A percentile compares a stretch with the other conserved stretches of the same genome.
phyloP scores from a whole-genome alignment of 2,888 invertebrate species.

The Schrankia costaestrigalis region DNA sequence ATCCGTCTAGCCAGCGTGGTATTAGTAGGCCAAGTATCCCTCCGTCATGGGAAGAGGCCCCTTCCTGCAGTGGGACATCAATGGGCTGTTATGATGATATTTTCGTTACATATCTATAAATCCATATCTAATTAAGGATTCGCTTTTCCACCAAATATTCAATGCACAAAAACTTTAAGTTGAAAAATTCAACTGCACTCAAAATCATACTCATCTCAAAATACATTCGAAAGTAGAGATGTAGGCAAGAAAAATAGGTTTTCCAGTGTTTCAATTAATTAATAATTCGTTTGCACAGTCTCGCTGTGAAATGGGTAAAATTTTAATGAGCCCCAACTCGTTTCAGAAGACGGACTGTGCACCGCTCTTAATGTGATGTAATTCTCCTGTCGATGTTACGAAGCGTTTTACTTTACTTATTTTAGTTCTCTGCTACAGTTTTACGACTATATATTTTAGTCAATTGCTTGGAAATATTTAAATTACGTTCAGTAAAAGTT shows the following conservation, averaged over 20 bases:
- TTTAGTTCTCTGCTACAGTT: conserved; percentile 8
- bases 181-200: conserved; percentile 1
- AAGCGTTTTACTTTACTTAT: conserved; percentile 4
- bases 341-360: conserved; percentile 24
- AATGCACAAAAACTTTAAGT: not conserved
- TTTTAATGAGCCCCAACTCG: conserved; percentile 51
- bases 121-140: no score
- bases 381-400: conserved; percentile 9
- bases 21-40: no score
- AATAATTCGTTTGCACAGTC: conserved; percentile 52
- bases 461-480: no score
- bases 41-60: no score
- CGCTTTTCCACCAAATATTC: not conserved
- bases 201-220: conserved; percentile 4
- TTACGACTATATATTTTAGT: not conserved
- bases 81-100: no score
- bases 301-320: conserved; percentile 42
- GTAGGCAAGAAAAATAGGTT: conserved; percentile 46
- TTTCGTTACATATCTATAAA: no score
- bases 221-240: conserved; percentile 18
- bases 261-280: conserved; percentile 50
- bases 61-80: no score
- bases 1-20: no score
- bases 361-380: conserved; percentile 20
- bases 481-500: no score